Percentiles rank a stretch among this genome's conserved stretches.
phyloP scores from a whole-genome alignment of 1,140 invertebrate genomes.

The Acyrthosiphon pisum region DNA sequence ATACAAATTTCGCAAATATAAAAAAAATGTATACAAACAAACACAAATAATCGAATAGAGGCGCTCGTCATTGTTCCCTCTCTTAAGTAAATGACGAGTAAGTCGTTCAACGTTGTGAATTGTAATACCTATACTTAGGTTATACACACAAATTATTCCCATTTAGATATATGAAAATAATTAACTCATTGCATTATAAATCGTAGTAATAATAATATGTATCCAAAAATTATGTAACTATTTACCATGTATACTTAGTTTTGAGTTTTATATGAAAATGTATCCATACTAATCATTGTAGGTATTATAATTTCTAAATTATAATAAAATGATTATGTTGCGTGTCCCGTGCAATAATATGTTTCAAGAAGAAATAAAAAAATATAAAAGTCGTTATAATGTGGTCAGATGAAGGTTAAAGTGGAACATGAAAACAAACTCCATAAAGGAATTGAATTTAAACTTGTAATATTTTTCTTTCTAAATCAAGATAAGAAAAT shows the following conservation, averaged over 20 bases:
- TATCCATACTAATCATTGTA: not conserved
- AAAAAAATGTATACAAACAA: too few species aligned
- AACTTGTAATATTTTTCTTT: conserved; percentile 14
- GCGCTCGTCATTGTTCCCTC: too few species aligned
- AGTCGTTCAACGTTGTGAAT: not conserved
- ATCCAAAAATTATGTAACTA: not conserved
- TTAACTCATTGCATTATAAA: not conserved
- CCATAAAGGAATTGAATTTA: conserved; percentile 26
- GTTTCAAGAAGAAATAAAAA: not conserved
- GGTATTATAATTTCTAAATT: not conserved
- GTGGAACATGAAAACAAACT: not conserved
- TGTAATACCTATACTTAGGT: not conserved
- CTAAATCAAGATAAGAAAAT: conserved; percentile 21
- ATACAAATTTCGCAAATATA: too few species aligned
- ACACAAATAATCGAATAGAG: too few species aligned
- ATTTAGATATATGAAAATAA: not conserved
- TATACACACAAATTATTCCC: too few species aligned
- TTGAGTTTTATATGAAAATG: not conserved
- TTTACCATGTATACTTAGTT: not conserved
- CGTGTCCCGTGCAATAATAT: not conserved
- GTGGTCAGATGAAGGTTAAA: not conserved
- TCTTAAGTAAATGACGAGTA: not conserved
- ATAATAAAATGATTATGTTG: not conserved
- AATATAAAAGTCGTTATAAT: not conserved
- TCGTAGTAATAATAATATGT: not conserved